Conservation (phyloP, 2,113 vertebrate species). For the Oenanthe melanoleuca region DNA sequence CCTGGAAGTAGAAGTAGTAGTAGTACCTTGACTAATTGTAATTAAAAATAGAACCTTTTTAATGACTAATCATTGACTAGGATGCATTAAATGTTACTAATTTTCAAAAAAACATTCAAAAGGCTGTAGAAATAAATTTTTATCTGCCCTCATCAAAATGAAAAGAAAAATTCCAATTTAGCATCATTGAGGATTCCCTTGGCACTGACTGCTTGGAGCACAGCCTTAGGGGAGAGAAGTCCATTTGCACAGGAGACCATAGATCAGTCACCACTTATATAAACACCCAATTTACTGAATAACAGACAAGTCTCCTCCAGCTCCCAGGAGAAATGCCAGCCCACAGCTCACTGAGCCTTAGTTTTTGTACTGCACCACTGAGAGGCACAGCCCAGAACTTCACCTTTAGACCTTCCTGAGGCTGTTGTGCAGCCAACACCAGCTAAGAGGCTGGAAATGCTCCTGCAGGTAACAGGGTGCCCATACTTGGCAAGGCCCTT, state of each 20-base stretch:
- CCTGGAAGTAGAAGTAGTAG: neutral
- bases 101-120: neutral
- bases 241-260: neutral
- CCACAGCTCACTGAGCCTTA: neutral
- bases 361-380: neutral
- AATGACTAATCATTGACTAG: neutral
- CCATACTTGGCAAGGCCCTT: neutral
- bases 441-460: neutral
- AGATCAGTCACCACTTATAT: neutral
- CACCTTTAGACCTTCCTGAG: slow-evolving; percentile 20
- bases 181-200: neutral
- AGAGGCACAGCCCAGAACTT: neutral
- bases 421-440: neutral
- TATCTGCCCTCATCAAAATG: neutral
- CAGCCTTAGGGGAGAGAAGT: neutral
- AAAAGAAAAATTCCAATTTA: neutral
- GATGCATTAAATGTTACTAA: neutral
- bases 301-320: neutral
- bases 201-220: fast-evolving
- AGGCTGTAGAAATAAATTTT: neutral
- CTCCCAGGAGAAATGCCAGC: neutral
- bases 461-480: neutral
- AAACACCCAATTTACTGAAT: neutral
- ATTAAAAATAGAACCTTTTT: neutral
- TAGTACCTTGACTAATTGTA: neutral